Evolutionary conservation across 2,888 invertebrate species (phyloP), one percentile per base, ranked within the genome.

Genomic region (Strigamia transsilvanica): DNA sequence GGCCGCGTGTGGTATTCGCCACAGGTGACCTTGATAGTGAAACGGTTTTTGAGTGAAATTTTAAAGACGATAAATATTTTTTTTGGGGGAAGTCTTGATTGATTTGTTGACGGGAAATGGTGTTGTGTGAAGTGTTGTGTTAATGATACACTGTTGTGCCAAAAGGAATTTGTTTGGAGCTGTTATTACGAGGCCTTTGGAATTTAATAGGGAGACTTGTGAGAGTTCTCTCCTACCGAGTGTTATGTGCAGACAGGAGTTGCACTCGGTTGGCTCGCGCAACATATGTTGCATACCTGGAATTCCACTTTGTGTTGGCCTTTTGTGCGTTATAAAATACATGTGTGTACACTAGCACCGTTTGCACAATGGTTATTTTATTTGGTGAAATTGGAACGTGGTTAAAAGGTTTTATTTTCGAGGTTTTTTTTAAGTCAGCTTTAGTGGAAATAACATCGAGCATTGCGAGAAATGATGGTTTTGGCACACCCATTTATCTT

Each of bases 191-290:
- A 21, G 61, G 61, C 61, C 61, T 66, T 66, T 66, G 61, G 61
- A 66, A 66, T 66, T 66, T 66, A 66, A 66, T 66, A 66, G 61
- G 61, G 61, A 66, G 61, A 66, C 21, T 66, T 66, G 61, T 66
- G 61, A 66, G 21, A 66, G 61, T 21, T n/a, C 61, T 66, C 61
- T 66, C 61, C 61, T 66, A 18, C 61, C 21, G 18, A 21, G 61
- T 66, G 18, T 66, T 66, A 66, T 51, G 61, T 66, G 61, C 18
- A 23, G 61, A 66, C 61, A 66, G 61, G 61, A 66, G 61, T 66
- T 66, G 61, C 23, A 66, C 61, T 66, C 61, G 13, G 61, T 66
- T 23, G 21, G 7, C 12, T 66, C 61, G 21, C 23, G 61, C 12
- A 66, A 66, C 61, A 66, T 66, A 66, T 66, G 61, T 66, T 18